Conservation (phyloP, 1,140 invertebrate genomes). For the Camponotus vicinus region DNA sequence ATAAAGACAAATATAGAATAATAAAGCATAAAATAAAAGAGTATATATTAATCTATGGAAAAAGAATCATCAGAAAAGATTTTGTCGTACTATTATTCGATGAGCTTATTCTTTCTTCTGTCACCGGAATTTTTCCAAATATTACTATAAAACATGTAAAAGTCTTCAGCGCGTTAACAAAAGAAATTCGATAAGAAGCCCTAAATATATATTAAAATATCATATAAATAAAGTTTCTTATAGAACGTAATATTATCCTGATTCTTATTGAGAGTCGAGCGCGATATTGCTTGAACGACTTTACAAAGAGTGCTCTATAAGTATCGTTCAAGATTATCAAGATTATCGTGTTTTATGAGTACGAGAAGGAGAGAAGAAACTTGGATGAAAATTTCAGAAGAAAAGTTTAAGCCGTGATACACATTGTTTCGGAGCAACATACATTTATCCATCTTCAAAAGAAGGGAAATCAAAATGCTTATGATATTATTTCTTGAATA, state of each 20-base stretch:
- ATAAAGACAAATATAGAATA: background rate
- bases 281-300: background rate
- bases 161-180: slow-evolving; percentile 21
- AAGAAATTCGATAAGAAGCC: background rate
- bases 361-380: background rate
- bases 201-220: slow-evolving; percentile 27
- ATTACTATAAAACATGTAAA: slow-evolving; percentile 6
- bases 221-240: slow-evolving; percentile 2
- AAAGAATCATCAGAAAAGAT: background rate
- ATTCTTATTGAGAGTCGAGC: slow-evolving; percentile 9
- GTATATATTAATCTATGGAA: background rate
- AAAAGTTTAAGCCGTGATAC: background rate
- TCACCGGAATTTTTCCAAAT: background rate
- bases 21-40: background rate
- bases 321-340: slow-evolving; percentile 29
- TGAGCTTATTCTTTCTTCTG: background rate
- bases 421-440: background rate
- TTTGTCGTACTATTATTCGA: background rate
- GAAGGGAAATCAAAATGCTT: background rate
- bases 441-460: background rate
- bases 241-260: background rate
- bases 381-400: too few species aligned
- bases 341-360: background rate
- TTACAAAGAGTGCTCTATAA: background rate
- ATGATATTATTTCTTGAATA: background rate